Conservation (phyloP, 2,113 vertebrate species). For the Tachysurus fulvidraco region DNA sequence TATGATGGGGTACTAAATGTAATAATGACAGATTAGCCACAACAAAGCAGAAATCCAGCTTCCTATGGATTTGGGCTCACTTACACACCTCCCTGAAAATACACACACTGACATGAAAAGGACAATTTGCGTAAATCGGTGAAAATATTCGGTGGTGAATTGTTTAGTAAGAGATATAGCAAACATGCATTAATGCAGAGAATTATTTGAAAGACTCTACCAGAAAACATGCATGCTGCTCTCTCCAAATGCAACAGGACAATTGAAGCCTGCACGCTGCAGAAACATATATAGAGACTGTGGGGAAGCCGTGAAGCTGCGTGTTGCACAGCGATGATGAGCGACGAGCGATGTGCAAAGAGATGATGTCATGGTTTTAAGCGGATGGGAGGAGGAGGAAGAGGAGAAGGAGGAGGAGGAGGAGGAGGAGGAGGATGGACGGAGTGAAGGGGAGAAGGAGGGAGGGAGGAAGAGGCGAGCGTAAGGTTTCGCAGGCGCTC, state of each 20-base stretch:
- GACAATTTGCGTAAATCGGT: background rate
- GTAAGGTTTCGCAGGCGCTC: slow-evolving; percentile 64
- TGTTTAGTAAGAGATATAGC: background rate
- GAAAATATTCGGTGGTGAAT: background rate
- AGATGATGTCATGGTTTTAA: slow-evolving; percentile 29
- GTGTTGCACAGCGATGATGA: slow-evolving; percentile 11
- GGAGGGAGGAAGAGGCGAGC: slow-evolving; percentile 62
- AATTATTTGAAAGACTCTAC: background rate
- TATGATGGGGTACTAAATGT: background rate
- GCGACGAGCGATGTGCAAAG: slow-evolving; percentile 26
- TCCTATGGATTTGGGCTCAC: background rate
- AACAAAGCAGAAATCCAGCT: background rate
- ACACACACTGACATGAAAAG: background rate
- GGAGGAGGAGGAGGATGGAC: slow-evolving; percentile 47
- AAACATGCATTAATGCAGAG: background rate
- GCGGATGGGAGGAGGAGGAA: slow-evolving; percentile 36
- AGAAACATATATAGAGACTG: background rate
- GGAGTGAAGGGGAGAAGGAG: slow-evolving; percentile 71
- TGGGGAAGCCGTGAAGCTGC: slow-evolving; percentile 30
- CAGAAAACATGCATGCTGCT: background rate
- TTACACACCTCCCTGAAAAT: background rate
- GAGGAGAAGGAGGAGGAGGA: slow-evolving; percentile 54
- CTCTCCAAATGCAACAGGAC: background rate
- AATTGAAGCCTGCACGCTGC: background rate
- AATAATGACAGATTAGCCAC: background rate